Base-by-base conservation (phyloP, 1,140 invertebrate genomes). In the Rhizoglyphus robini region DNA sequence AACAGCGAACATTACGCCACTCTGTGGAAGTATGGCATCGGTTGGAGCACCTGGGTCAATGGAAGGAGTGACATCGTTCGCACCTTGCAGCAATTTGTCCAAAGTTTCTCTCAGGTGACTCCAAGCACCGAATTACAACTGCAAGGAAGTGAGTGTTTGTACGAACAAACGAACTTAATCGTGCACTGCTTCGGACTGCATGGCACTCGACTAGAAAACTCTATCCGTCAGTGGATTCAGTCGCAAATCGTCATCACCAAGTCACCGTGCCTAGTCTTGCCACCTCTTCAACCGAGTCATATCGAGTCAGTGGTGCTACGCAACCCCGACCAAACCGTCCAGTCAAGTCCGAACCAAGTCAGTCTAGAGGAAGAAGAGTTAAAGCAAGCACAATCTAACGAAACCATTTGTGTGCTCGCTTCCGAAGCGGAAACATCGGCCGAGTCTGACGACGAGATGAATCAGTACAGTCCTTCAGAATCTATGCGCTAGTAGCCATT, bases 1-100 rank as follows among this genome's bases (percentile, higher is more conserved):
- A 74, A 74, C 62, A 69, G 69, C 65, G 73, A 74, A 69, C 73
- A 74, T 68, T 74, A 71, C 63, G 73, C 71, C 11, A 74, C 73
- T 2, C 67, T 73, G 27, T 74, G 73, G 71, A 70, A 70, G 57
- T 74, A 73, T 67, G 73, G 73, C 8, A 46, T 59, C n/a, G 69
- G 70, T 3, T 73, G 72, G 72, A 73, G 73, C 66, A 71, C 73
- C 62, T 71, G 73, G 71, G 72, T 73, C 63, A 66, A 54, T 63
- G 3, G n/a, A 49, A n/a, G 41, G 13, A 13, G 46, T 20, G 27
- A 48, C 25, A 64, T 64, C 4, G 20, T 30, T 2, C 38, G 46
- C 11, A 38, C 63, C 15, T 25, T 64, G 15, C 58, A 29, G 13
- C 27, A 29, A n/a, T 60, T 60, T 60, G 15, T 60, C 2, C 15